Conservation (phyloP, 2,888 invertebrate species). For the Antitype chi region DNA sequence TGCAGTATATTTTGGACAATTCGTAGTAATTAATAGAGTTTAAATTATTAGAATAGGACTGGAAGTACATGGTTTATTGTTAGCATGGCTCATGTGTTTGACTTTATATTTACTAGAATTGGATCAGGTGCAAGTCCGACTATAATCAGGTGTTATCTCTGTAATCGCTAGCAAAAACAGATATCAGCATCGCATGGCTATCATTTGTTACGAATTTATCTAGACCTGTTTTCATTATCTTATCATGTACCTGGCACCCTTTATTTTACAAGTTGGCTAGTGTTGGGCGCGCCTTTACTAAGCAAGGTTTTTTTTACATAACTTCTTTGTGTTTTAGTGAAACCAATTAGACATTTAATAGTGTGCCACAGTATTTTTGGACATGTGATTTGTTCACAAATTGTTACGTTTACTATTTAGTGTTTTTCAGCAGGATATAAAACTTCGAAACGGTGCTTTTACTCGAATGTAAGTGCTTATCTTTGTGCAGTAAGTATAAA, state of each 20-base stretch:
- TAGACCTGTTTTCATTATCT: slow-evolving; percentile 90
- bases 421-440: slow-evolving; percentile 32
- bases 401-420: slow-evolving; percentile 44
- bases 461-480: slow-evolving; percentile 68
- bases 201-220: slow-evolving; percentile 88
- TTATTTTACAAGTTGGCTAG: slow-evolving; percentile 84
- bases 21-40: not conserved
- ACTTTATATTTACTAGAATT: slow-evolving; percentile 30
- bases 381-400: slow-evolving; percentile 50
- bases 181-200: slow-evolving; percentile 77
- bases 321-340: slow-evolving; percentile 46
- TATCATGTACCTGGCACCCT: slow-evolving; percentile 84
- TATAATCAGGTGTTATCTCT: slow-evolving; percentile 81
- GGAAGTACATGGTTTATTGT: not conserved
- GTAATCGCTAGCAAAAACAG: slow-evolving; percentile 86
- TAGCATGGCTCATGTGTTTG: not conserved
- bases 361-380: slow-evolving; percentile 37
- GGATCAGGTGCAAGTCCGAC: slow-evolving; percentile 68
- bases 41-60: too few relatives aligned
- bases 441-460: slow-evolving; percentile 29
- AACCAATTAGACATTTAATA: slow-evolving; percentile 27
- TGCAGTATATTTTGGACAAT: not conserved
- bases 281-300: slow-evolving; percentile 76
- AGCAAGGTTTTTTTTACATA: slow-evolving; percentile 57
- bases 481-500: slow-evolving; percentile 16